Evolutionary conservation across 2,797 vertebrate genomes (phyloP).

Genomic region (Aplochiton taeniatus): DNA sequence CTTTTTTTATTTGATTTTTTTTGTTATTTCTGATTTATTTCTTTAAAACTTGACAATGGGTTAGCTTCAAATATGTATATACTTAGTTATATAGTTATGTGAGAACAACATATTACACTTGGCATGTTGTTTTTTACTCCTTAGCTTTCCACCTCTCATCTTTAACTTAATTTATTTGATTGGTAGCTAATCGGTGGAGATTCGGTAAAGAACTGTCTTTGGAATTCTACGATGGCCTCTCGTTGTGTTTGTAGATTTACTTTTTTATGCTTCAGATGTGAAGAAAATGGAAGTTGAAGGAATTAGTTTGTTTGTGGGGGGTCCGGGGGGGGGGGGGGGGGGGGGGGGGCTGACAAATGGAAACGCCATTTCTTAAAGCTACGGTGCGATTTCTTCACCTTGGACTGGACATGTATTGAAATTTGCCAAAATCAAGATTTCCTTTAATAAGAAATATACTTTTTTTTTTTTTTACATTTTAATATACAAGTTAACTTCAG

Average conservation of each 20-base stretch:
- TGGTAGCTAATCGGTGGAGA: constrained; percentile 48
- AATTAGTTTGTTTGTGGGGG: constrained; percentile 12
- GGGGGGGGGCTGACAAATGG: too few species aligned
- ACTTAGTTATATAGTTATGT: too few species aligned
- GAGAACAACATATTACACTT: constrained; percentile 67
- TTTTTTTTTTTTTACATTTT: too few species aligned
- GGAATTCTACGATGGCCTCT: constrained; percentile 33
- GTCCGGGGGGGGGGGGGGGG: too few species aligned
- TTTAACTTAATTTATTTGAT: constrained; percentile 61
- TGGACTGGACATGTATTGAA: too few species aligned
- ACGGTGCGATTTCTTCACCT: too few species aligned
- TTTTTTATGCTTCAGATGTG: constrained; percentile 31
- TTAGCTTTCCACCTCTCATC: constrained; percentile 52
- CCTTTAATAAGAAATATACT: too few species aligned
- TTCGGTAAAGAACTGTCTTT: constrained; percentile 38
- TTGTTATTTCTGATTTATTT: constrained; percentile 60
- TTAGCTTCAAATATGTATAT: constrained; percentile 77
- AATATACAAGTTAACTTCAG: too few species aligned
- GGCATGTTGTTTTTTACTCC: constrained; percentile 58
- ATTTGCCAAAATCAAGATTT: too few species aligned
- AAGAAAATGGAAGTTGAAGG: constrained; percentile 30
- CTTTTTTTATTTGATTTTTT: constrained; percentile 51
- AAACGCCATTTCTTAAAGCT: too few species aligned
- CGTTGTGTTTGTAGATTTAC: constrained; percentile 37
- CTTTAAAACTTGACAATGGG: constrained; percentile 50